Conservation (phyloP, 1,140 invertebrate species). For the Conopomorpha cramerella region DNA sequence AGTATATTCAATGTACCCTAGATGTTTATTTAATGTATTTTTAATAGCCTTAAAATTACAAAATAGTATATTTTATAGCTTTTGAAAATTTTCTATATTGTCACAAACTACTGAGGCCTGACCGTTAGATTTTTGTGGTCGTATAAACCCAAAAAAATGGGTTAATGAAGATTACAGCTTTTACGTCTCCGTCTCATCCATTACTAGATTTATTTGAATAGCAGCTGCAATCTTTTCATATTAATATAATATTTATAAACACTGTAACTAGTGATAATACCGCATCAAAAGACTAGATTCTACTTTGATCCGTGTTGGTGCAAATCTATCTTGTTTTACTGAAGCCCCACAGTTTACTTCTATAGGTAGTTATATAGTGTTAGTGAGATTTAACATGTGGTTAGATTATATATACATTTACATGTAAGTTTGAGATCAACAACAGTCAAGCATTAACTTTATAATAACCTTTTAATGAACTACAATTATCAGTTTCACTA, state of each 20-base stretch:
- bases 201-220: no score
- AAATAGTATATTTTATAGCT: slow-evolving; percentile 22
- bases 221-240: no score
- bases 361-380: slow-evolving; percentile 28
- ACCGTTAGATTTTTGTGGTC: slow-evolving; percentile 11
- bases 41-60: slow-evolving; percentile 21
- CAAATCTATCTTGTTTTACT: slow-evolving; percentile 36
- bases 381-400: slow-evolving; percentile 53
- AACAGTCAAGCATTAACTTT: slow-evolving; percentile 48
- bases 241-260: no score
- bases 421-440: slow-evolving; percentile 51
- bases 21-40: slow-evolving; percentile 23
- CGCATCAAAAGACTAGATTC: no score
- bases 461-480: no score
- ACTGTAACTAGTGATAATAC: no score
- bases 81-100: slow-evolving; percentile 33
- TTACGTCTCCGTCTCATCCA: no score
- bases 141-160: slow-evolving; percentile 15
- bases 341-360: slow-evolving; percentile 32
- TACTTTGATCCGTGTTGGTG: slow-evolving; percentile 49
- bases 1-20: slow-evolving; percentile 9
- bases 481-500: no score
- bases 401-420: slow-evolving; percentile 56
- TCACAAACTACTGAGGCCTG: slow-evolving; percentile 26
- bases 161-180: no score